Conservation (phyloP, 1,140 invertebrate species). For the Nautilus pompilius region DNA sequence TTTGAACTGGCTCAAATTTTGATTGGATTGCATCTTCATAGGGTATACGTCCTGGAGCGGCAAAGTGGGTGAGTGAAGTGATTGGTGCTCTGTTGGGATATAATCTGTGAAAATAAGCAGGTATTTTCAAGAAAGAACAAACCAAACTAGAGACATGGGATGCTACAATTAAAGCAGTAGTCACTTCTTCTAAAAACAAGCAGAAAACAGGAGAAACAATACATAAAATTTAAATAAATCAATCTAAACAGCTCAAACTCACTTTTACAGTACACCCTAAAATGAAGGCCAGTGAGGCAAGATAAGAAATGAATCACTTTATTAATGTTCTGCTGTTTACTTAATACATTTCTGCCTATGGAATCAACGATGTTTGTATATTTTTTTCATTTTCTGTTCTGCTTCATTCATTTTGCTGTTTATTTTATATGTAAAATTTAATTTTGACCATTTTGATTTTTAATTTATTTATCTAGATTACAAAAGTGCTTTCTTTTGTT, state of each 20-base stretch:
- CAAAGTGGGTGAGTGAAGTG: conserved; percentile 35
- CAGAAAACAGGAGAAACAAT: neutral
- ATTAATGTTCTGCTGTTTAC: too few species aligned
- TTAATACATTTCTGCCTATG: too few species aligned
- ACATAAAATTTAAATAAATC: neutral
- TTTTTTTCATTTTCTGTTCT: too few species aligned
- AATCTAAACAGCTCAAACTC: neutral
- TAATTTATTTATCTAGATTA: too few species aligned
- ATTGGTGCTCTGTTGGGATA: conserved; percentile 30
- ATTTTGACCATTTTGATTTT: too few species aligned
- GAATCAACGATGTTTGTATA: too few species aligned
- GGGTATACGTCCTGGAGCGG: conserved; percentile 39
- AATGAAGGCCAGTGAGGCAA: too few species aligned
- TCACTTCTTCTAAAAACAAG: neutral
- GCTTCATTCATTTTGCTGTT: too few species aligned
- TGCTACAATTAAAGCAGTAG: neutral
- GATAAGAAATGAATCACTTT: too few species aligned
- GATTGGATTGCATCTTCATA: conserved; percentile 45
- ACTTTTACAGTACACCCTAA: too few species aligned
- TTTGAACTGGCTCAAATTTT: conserved; percentile 35
- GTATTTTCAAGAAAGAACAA: neutral
- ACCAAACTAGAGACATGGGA: neutral
- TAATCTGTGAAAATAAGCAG: conserved; percentile 30
- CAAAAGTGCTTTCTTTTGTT: too few species aligned
- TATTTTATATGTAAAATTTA: too few species aligned